Percentiles rank a stretch among this genome's conserved stretches.
These are phyloP conservation scores for Ceratina japonica DNA, from an alignment of 1,140 invertebrate species.

Conservation along the genomic window DNA sequence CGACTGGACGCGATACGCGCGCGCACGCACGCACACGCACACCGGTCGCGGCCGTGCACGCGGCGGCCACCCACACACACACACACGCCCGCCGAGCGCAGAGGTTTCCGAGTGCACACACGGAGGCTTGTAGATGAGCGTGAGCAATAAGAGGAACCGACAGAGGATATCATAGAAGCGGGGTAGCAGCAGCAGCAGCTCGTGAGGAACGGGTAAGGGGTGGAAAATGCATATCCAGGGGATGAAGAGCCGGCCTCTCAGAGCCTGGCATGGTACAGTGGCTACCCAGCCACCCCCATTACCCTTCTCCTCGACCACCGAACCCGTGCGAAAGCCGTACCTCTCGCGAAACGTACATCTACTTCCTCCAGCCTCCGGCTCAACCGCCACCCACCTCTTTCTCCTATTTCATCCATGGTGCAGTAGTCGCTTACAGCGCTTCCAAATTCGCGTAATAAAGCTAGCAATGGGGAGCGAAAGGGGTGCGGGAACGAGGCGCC, in stretches of 20 bases:
- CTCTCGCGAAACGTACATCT: conserved; percentile 59
- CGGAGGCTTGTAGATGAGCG: conserved; percentile 29
- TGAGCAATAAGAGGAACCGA: conserved; percentile 57
- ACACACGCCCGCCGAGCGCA: no score
- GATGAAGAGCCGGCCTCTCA: conserved; percentile 63
- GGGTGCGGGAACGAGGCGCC: conserved; percentile 27
- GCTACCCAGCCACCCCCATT: conserved; percentile 51
- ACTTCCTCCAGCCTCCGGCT: conserved; percentile 40
- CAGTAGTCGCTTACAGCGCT: conserved; percentile 64
- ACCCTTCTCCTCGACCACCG: conserved; percentile 27
- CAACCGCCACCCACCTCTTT: conserved; percentile 2
- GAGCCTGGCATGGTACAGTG: conserved; percentile 61
- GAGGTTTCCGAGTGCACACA: not conserved
- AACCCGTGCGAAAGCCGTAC: conserved; percentile 48
- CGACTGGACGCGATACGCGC: not conserved
- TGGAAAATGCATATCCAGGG: conserved; percentile 66
- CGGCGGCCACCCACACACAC: not conserved
- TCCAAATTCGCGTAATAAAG: conserved; percentile 69
- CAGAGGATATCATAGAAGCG: conserved; percentile 56
- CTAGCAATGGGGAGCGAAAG: conserved; percentile 25
- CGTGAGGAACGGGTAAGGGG: conserved; percentile 48
- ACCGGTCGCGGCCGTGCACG: no score
- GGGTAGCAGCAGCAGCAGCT: conserved; percentile 51
- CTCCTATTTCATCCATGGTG: conserved; percentile 40
- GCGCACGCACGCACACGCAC: not conserved